These are phyloP conservation scores for Nomada goodeniana DNA, from an alignment of 2,888 invertebrate species.

Conservation along the genomic window DNA sequence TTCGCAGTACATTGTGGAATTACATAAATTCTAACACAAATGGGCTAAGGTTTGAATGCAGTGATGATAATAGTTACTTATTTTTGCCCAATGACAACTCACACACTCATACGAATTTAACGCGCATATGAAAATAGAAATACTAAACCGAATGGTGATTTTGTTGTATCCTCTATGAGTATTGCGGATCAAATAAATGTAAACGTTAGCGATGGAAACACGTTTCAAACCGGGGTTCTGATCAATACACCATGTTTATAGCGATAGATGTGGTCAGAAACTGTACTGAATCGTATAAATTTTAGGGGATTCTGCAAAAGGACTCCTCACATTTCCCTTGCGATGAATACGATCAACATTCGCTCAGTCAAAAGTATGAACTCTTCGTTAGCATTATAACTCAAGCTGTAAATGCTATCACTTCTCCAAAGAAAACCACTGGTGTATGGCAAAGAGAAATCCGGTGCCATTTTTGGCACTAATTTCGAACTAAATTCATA, in stretches of 20 bases:
- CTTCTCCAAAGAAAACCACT: background rate
- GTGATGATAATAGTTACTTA: background rate
- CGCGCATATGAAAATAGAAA: background rate
- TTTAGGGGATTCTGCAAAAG: background rate
- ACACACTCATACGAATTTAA: too few species aligned
- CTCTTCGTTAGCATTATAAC: background rate
- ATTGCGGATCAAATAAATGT: conserved; percentile 1
- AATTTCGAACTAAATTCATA: too few species aligned
- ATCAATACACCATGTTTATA: conserved; percentile 12
- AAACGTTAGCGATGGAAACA: conserved; percentile 4
- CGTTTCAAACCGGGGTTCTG: background rate
- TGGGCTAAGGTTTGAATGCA: background rate
- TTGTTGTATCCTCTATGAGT: conserved; percentile 3
- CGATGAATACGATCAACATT: background rate
- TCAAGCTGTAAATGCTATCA: background rate
- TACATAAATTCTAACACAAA: conserved; percentile 1
- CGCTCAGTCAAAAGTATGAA: background rate
- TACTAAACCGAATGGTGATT: conserved; percentile 7
- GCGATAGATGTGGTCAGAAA: background rate
- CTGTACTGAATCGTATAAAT: background rate
- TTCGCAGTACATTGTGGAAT: conserved; percentile 5
- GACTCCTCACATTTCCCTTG: background rate
- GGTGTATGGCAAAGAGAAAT: too few species aligned
- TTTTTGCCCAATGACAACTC: conserved; percentile 3
- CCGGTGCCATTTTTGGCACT: too few species aligned